phyloP scores from a whole-genome alignment of 2,113 vertebrate genomes.

The Sander lucioperca region DNA sequence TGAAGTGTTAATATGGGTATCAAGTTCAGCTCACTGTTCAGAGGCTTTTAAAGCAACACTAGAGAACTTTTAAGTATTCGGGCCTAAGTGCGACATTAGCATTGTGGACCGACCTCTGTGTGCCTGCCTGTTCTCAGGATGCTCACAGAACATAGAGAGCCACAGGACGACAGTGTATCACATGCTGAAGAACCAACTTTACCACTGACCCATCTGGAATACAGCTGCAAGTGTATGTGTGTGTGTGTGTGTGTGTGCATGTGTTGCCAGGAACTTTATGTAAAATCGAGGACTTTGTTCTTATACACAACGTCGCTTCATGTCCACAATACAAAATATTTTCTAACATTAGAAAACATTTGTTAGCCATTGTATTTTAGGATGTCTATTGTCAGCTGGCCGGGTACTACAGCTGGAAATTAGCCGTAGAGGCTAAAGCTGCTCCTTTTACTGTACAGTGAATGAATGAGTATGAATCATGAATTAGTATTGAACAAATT shows the following conservation, averaged over 20 bases:
- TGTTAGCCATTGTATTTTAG: too few species aligned
- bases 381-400: too few species aligned
- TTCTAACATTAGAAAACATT: conserved; percentile 8
- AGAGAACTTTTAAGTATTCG: conserved; percentile 39
- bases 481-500: neutral
- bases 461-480: too few species aligned
- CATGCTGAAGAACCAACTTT: conserved; percentile 11
- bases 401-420: too few species aligned
- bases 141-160: conserved; percentile 53
- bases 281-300: conserved; percentile 26
- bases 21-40: conserved; percentile 19
- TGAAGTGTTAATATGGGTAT: conserved; percentile 30
- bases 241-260: neutral
- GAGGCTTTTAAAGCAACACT: neutral
- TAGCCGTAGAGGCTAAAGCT: too few species aligned
- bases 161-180: conserved; percentile 35
- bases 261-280: conserved; percentile 16
- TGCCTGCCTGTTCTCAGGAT: conserved; percentile 49
- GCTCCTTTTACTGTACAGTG: too few species aligned
- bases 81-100: conserved; percentile 55
- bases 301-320: conserved; percentile 11
- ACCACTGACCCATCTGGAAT: too few species aligned
- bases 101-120: conserved; percentile 62
- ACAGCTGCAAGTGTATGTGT: conserved; percentile 1
- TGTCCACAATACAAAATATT: conserved; percentile 42